Percentiles rank a stretch among this genome's conserved stretches.
phyloP scores from a whole-genome alignment of 2,888 invertebrate species.

The Quadroppia sp. region DNA sequence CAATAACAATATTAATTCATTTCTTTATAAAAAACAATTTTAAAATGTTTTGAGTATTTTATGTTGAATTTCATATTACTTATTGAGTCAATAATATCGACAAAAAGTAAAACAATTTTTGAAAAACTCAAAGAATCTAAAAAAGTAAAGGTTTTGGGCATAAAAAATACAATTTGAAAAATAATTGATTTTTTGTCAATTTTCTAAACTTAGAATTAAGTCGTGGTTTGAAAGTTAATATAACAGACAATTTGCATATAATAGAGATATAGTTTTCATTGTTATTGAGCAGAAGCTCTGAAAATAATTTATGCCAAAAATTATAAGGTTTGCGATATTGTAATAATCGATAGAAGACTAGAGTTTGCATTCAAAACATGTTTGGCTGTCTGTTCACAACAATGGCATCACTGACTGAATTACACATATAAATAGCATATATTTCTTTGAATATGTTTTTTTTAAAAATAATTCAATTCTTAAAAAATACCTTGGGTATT shows the following conservation, averaged over 20 bases:
- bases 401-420: not conserved
- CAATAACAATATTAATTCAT: no score
- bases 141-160: no score
- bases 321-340: conserved; percentile 10
- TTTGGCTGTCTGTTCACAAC: conserved; percentile 15
- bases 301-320: conserved; percentile 9
- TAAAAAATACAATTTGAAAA: not conserved
- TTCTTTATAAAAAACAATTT: no score
- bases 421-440: not conserved
- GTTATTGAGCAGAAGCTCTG: not conserved
- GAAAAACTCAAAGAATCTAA: no score
- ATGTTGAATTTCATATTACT: no score
- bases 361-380: not conserved
- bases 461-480: no score
- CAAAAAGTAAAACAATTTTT: no score
- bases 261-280: not conserved
- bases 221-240: not conserved
- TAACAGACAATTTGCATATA: not conserved
- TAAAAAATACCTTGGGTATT: no score
- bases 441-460: no score
- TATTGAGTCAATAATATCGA: no score
- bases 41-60: no score
- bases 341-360: not conserved
- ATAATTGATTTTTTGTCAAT: not conserved
- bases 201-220: not conserved